phyloP scores from a whole-genome alignment of 2,113 vertebrate species.

The Smithornis capensis region DNA sequence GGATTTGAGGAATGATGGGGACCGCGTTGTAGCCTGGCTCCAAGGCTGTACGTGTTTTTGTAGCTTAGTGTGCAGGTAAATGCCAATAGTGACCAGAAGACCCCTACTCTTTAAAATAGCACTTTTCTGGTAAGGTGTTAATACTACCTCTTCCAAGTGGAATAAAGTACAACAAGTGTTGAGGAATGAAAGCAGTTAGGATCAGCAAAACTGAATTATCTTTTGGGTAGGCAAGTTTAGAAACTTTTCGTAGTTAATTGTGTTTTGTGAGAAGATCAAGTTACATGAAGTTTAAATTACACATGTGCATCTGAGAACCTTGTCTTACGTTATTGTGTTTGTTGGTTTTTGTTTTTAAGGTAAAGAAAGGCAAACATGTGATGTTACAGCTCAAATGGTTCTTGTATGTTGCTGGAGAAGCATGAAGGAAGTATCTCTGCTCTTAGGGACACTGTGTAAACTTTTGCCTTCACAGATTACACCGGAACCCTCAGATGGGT shows the following conservation, averaged over 20 bases:
- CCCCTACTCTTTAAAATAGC: neutral
- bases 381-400: slow-evolving; percentile 95
- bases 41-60: fast-evolving
- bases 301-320: neutral
- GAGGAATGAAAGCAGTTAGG: neutral
- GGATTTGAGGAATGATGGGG: neutral
- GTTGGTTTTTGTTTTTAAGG: slow-evolving; percentile 55
- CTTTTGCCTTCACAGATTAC: slow-evolving; percentile 75
- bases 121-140: neutral
- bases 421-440: slow-evolving; percentile 95
- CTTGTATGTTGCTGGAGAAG: slow-evolving; percentile 96
- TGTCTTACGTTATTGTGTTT: neutral
- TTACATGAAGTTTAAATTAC: neutral
- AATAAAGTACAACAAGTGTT: neutral
- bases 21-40: neutral
- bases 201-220: neutral
- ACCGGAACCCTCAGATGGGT: slow-evolving; percentile 42
- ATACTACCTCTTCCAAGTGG: neutral
- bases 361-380: slow-evolving; percentile 71
- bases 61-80: neutral
- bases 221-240: neutral
- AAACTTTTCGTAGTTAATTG: neutral
- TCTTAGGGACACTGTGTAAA: slow-evolving; percentile 89
- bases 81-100: neutral
- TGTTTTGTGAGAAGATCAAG: neutral